phyloP scores from a whole-genome alignment of 1,140 invertebrate genomes.

The Chymomyza costata region DNA sequence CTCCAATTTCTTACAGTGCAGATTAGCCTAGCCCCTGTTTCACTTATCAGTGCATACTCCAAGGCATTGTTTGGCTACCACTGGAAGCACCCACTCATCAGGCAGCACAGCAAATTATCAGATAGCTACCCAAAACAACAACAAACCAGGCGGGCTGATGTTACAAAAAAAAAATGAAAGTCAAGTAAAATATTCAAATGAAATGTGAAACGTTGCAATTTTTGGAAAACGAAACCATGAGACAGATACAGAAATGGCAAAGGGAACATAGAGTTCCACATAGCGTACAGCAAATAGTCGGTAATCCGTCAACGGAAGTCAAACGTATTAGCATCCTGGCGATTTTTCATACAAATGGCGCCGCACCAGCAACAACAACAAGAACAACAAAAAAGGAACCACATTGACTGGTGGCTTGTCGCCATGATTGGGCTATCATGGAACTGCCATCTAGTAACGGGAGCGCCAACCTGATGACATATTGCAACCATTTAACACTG shows the following conservation, averaged over 20 bases:
- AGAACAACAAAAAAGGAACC: slow-evolving; percentile 13
- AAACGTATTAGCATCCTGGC: slow-evolving; percentile 74
- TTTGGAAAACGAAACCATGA: slow-evolving; percentile 14
- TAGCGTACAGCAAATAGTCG: slow-evolving; percentile 56
- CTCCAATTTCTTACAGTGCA: slow-evolving; percentile 14
- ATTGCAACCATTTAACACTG: slow-evolving; percentile 75
- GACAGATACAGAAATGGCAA: slow-evolving; percentile 2
- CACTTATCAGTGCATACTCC: slow-evolving; percentile 46
- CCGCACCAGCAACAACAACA: slow-evolving; percentile 28
- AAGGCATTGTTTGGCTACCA: slow-evolving; percentile 37
- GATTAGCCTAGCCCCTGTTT: slow-evolving; percentile 32
- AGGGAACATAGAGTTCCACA: too few relatives aligned
- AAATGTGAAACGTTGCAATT: slow-evolving; percentile 67
- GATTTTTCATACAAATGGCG: slow-evolving; percentile 74
- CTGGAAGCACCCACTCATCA: slow-evolving; percentile 26
- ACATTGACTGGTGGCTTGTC: slow-evolving; percentile 30
- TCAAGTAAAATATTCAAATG: slow-evolving; percentile 68
- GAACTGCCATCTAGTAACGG: slow-evolving; percentile 58
- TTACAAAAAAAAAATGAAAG: slow-evolving; percentile 30
- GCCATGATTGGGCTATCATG: slow-evolving; percentile 68
- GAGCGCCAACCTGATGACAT: slow-evolving; percentile 63
- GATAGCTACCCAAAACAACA: slow-evolving; percentile 46
- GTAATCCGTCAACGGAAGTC: slow-evolving; percentile 75
- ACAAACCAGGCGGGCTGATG: slow-evolving; percentile 11
- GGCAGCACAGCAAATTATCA: slow-evolving; percentile 61